phyloP scores from a whole-genome alignment of 2,113 vertebrate genomes.

The Nansenia antarctica region DNA sequence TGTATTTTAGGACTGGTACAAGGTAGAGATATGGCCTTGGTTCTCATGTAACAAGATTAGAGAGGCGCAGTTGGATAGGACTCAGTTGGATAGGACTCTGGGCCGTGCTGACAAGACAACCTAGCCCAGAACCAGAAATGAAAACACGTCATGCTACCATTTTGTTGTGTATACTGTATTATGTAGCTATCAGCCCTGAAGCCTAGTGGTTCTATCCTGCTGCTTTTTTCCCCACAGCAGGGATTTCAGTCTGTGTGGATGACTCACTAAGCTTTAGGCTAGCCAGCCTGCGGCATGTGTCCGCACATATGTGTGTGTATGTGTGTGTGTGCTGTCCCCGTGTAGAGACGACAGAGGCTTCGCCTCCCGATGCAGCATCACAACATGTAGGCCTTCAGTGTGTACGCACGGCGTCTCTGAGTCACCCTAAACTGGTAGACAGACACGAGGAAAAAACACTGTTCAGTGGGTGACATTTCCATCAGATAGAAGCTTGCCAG shows the following conservation, averaged over 20 bases:
- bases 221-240: not conserved
- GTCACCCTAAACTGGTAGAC: slow-evolving; percentile 9
- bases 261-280: slow-evolving; percentile 36
- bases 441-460: not conserved
- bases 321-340: no score
- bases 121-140: not conserved
- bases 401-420: slow-evolving; percentile 23
- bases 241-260: slow-evolving; percentile 1
- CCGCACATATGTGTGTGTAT: not conserved
- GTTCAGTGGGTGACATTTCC: slow-evolving; percentile 19
- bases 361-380: not conserved
- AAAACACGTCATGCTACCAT: not conserved
- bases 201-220: not conserved
- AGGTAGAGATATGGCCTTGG: not conserved
- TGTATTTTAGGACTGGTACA: not conserved
- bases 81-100: not conserved
- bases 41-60: not conserved
- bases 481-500: slow-evolving; percentile 9
- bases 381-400: no score
- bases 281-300: slow-evolving; percentile 3
- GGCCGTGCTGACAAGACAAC: not conserved
- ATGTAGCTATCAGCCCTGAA: not conserved
- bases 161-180: no score
- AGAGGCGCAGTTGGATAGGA: not conserved
- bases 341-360: not conserved